Conservation (phyloP, 37 sponge, comb jelly and placozoan genomes). For the Beroe ovata region DNA sequence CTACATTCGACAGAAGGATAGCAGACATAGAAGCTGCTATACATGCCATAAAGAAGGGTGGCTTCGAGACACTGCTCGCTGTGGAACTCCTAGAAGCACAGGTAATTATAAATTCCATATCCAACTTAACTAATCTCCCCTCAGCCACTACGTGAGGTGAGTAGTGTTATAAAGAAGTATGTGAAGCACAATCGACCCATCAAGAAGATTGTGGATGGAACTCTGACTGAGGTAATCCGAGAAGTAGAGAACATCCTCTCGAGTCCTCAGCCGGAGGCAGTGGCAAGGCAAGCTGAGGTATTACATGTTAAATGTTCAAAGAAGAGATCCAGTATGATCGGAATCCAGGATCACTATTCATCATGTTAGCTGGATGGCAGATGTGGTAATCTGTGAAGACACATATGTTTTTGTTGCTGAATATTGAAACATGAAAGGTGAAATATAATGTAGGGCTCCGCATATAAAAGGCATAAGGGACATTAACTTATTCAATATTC, state of each 20-base stretch:
- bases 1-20: constrained; percentile 54
- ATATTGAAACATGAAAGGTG: too few relatives aligned
- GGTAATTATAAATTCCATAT: neutral
- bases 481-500: too few relatives aligned
- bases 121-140: neutral
- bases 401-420: too few relatives aligned
- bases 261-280: neutral
- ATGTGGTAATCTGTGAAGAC: too few relatives aligned
- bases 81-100: constrained; percentile 64
- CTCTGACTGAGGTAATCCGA: neutral
- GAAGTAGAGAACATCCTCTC: neutral
- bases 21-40: constrained; percentile 63
- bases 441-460: too few relatives aligned
- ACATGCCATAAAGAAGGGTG: constrained; percentile 65
- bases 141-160: constrained; percentile 36
- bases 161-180: constrained; percentile 59
- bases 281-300: neutral
- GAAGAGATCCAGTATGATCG: neutral
- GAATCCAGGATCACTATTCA: too few relatives aligned
- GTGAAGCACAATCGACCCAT: constrained; percentile 7
- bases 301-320: neutral
- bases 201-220: neutral
- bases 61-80: constrained; percentile 50
- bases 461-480: too few relatives aligned
- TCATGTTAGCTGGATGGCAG: too few relatives aligned